Evolutionary conservation across 2,113 vertebrate species (phyloP), one percentile per base, ranked within the genome.

Genomic region (Labeo catla): DNA sequence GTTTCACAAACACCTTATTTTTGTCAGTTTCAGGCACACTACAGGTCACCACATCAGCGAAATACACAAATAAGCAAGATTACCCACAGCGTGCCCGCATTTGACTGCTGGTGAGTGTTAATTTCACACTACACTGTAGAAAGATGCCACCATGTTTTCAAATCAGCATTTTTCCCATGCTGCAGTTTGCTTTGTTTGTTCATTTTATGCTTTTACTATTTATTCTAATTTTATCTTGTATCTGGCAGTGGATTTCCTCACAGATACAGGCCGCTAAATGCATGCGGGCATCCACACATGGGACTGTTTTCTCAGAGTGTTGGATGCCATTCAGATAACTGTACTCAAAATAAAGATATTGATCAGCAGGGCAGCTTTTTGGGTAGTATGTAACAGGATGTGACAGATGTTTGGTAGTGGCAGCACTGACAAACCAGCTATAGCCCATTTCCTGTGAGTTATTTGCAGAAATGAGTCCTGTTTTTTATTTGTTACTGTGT

Each of bases 391-490:
- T 76, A n/a, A 50, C 72, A 76, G 72, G 72, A 76, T 49, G 45
- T 50, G n/a, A 76, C 72, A 76, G 72, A 76, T 76, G 72, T 49
- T 76, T 49, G 45, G 72, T 74, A 72, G 68, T 72, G 65, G 65
- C 12, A 66, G 12, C 11, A 15, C 5, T 66, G 11, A 11, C 28
- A 34, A 13, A 66, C 28, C 2, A 66, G 65, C 28, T 36, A 15
- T 36, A 8, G 36, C 36, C 16, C 7, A 43, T 72, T 43, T 72
- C 68, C 68, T 72, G 68, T 43, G 68, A 72, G 68, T 43, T 72
- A 72, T 43, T 54, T 73, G 19, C 16, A 39, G 34, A 70, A 68
- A 68, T 7, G 2, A 16, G 34, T 39, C 13, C 66, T 70, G 34
- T 39, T 39, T 54, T 54, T 45, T 39, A 73, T 47, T 47, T 45